Conservation (phyloP, 1,140 invertebrate species). For the Pseudoatta argentina region DNA sequence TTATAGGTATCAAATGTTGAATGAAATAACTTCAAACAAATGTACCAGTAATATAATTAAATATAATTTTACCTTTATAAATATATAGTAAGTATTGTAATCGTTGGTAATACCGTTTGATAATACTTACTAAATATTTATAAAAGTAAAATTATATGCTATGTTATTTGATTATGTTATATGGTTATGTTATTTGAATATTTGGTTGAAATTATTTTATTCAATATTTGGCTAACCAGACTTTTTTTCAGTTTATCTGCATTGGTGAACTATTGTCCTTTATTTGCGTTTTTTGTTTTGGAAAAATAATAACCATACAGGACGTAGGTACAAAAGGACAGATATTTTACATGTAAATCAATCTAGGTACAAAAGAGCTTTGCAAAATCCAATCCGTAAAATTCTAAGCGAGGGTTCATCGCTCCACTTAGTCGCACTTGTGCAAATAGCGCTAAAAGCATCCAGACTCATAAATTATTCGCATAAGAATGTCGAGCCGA, state of each 20-base stretch:
- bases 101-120: no score
- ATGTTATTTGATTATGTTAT: no score
- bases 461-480: conserved; percentile 57
- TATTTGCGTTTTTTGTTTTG: not conserved
- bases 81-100: no score
- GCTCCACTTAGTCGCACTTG: conserved; percentile 30
- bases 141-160: no score
- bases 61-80: no score
- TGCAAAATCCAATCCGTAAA: conserved; percentile 48
- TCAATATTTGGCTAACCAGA: no score
- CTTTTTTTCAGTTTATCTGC: not conserved
- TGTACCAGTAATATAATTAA: no score
- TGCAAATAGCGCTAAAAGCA: conserved; percentile 57
- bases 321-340: not conserved
- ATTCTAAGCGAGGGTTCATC: conserved; percentile 35
- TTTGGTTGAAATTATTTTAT: no score
- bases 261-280: not conserved
- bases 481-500: conserved; percentile 42
- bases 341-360: conserved; percentile 25
- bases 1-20: no score
- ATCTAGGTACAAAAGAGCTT: conserved; percentile 19
- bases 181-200: no score
- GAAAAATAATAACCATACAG: not conserved
- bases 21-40: no score
- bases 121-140: no score